These are phyloP conservation scores for Mionectes olivaceus DNA, from an alignment of 2,797 vertebrate genomes.

Conservation along the genomic window DNA sequence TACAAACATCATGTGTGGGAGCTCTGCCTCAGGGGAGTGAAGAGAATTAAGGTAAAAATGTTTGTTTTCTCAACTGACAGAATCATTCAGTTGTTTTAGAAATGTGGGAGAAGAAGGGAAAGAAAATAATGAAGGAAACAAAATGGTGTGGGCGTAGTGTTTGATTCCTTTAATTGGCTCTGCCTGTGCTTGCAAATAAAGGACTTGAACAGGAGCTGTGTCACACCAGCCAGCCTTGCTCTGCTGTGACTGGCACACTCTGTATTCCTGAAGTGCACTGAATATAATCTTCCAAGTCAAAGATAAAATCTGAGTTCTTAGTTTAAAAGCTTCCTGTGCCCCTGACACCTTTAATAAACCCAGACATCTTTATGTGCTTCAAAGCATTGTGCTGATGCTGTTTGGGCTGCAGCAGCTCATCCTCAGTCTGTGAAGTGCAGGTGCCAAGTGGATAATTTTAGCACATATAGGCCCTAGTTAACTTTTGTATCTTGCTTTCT, in stretches of 20 bases:
- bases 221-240: background rate
- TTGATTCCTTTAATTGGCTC: background rate
- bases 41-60: background rate
- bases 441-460: background rate
- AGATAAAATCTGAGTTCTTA: background rate
- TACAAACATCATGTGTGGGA: accelerated
- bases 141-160: background rate
- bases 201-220: background rate
- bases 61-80: background rate
- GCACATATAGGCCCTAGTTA: accelerated
- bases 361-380: background rate
- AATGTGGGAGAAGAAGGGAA: background rate
- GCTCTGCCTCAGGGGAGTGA: accelerated
- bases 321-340: background rate
- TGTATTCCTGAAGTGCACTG: background rate
- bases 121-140: background rate
- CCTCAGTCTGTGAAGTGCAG: background rate
- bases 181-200: background rate
- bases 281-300: background rate
- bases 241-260: background rate
- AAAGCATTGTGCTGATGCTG: background rate
- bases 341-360: background rate
- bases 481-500: background rate
- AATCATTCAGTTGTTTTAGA: background rate
- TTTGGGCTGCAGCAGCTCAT: background rate